Conservation (phyloP, 2,113 vertebrate genomes). For the Fulmarus glacialis region DNA sequence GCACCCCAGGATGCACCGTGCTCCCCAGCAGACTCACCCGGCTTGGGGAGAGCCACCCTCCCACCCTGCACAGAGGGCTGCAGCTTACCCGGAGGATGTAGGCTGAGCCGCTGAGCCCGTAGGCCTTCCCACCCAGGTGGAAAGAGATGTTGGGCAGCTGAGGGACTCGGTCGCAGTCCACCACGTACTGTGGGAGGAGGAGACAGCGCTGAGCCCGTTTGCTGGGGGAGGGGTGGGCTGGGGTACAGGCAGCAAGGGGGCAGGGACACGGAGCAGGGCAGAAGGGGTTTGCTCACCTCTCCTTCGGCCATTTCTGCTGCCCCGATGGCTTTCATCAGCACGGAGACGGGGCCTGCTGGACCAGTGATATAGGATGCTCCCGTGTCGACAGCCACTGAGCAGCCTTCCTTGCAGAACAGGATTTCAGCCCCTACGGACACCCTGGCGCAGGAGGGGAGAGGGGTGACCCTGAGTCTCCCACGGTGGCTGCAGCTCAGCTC, state of each 20-base stretch:
- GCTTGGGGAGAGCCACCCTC: not conserved
- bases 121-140: slow-evolving; percentile 86
- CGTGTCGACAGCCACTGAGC: slow-evolving; percentile 87
- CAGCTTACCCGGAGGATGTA: slow-evolving; percentile 87
- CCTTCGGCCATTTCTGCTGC: slow-evolving; percentile 82
- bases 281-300: slow-evolving; percentile 74
- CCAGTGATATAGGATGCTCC: slow-evolving; percentile 93
- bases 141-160: slow-evolving; percentile 90
- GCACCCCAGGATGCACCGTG: not conserved
- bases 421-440: slow-evolving; percentile 84
- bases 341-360: slow-evolving; percentile 83
- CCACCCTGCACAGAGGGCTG: accelerated
- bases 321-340: slow-evolving; percentile 87
- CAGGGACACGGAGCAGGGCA: accelerated
- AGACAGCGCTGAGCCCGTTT: not conserved
- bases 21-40: not conserved
- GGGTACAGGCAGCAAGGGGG: not conserved
- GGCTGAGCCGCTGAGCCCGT: slow-evolving; percentile 81
- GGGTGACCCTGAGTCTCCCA: not conserved
- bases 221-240: too few relatives aligned
- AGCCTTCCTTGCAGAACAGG: slow-evolving; percentile 88
- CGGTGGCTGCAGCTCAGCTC: not conserved
- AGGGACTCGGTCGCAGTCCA: slow-evolving; percentile 86
- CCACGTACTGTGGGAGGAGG: slow-evolving; percentile 78
- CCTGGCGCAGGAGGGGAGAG: slow-evolving; percentile 51